Evolutionary conservation across 1,140 invertebrate species (phyloP).

Genomic region (Drosophila lacertosa): DNA sequence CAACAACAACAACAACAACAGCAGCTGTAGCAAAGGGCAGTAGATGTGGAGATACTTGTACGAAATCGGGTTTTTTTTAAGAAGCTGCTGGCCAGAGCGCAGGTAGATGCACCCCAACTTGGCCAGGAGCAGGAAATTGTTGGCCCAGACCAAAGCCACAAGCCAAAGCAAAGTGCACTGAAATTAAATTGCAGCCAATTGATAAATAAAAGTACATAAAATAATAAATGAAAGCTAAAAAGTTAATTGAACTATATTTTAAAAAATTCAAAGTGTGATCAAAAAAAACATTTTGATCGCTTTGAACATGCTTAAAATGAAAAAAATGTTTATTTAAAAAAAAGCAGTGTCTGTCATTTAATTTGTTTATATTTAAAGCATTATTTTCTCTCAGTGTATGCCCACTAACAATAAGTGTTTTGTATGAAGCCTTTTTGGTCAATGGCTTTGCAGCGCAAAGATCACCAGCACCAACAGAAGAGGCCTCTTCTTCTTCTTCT

Average conservation of each 20-base stretch:
- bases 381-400: conserved; percentile 20
- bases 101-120: conserved; percentile 49
- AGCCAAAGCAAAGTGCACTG: conserved; percentile 20
- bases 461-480: conserved; percentile 31
- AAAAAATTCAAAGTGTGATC: too few relatives aligned
- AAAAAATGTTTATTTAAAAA: too few relatives aligned
- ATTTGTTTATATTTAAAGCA: not conserved
- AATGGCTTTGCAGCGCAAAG: conserved; percentile 42
- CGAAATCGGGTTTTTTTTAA: conserved; percentile 43
- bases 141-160: conserved; percentile 35
- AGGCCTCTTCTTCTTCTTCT: conserved; percentile 9
- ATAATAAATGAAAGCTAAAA: too few relatives aligned
- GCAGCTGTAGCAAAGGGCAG: conserved; percentile 25
- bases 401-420: conserved; percentile 42
- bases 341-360: too few relatives aligned
- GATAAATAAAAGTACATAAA: too few relatives aligned
- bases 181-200: not conserved
- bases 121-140: conserved; percentile 46
- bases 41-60: conserved; percentile 31
- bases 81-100: conserved; percentile 31
- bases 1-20: conserved; percentile 11
- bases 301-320: too few relatives aligned
- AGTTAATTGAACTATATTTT: too few relatives aligned
- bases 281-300: too few relatives aligned
- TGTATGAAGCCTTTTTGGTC: conserved; percentile 49